Evolutionary conservation across 92 coral and sea anemone genomes (phyloP).

Genomic region (Zoanthus sansibaricus): DNA sequence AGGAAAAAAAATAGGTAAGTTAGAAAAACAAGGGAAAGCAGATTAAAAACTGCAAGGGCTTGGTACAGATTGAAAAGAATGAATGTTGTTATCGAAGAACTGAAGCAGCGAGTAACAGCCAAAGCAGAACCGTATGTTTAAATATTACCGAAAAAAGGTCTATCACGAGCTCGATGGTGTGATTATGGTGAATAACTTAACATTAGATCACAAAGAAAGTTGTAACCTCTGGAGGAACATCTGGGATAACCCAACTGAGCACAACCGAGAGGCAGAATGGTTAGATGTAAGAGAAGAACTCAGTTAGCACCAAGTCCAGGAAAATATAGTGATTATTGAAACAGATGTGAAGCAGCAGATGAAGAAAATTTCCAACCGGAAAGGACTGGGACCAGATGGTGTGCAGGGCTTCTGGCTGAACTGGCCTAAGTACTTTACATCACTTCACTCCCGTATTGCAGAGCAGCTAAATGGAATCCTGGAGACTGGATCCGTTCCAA

Average conservation of each 20-base stretch:
- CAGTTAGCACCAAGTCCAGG: conserved; percentile 5
- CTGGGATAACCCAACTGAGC: conserved; percentile 15
- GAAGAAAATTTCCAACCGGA: conserved; percentile 44
- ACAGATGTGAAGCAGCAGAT: conserved; percentile 24
- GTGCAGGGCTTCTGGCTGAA: conserved; percentile 29
- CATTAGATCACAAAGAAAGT: conserved; percentile 6
- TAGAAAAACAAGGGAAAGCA: too few species aligned
- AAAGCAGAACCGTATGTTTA: conserved; percentile 2
- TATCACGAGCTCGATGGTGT: conserved; percentile 43
- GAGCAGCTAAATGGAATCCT: background rate
- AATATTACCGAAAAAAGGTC: conserved; percentile 38
- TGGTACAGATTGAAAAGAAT: too few species aligned
- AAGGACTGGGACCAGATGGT: conserved; percentile 54
- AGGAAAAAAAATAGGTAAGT: too few species aligned
- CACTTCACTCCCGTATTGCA: conserved; percentile 33
- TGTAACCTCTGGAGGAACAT: conserved; percentile 19
- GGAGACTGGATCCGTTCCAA: too few species aligned
- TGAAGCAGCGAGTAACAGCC: too few species aligned
- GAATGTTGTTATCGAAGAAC: too few species aligned
- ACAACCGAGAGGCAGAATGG: too few species aligned
- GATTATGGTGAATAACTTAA: background rate
- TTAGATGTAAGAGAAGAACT: background rate
- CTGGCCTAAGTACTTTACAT: background rate
- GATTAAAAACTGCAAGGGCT: too few species aligned
- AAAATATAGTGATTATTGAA: background rate